Conservation (phyloP, 2,797 vertebrate genomes). For the Sebastes paucispinis region DNA sequence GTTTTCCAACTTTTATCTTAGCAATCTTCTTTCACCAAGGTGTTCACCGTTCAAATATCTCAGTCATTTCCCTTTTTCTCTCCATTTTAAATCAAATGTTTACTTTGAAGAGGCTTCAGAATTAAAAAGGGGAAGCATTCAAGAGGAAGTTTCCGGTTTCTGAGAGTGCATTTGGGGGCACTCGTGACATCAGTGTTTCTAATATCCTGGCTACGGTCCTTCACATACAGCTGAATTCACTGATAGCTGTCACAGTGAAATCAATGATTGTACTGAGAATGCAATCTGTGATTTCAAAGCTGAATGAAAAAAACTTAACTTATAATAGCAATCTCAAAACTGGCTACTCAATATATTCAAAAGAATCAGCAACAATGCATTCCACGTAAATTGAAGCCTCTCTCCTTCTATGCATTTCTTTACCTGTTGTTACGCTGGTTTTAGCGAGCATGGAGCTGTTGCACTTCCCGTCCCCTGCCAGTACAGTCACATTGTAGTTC, state of each 20-base stretch:
- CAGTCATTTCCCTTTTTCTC: background rate
- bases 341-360: background rate
- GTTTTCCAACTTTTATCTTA: background rate
- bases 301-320: background rate
- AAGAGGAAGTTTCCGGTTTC: background rate
- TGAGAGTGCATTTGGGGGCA: background rate
- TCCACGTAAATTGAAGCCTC: background rate
- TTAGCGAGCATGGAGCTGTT: slow-evolving; percentile 68
- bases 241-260: background rate
- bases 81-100: background rate
- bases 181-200: background rate
- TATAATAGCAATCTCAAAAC: background rate
- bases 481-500: slow-evolving; percentile 73
- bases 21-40: background rate
- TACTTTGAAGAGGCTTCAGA: background rate
- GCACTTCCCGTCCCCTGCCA: slow-evolving; percentile 76
- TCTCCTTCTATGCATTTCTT: background rate
- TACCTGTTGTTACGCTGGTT: slow-evolving; percentile 77
- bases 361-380: background rate
- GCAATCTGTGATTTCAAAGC: background rate
- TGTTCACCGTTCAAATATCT: background rate
- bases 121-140: background rate
- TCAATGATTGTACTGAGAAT: background rate
- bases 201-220: background rate
- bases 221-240: background rate